phyloP scores from a whole-genome alignment of 2,888 invertebrate species.

The Drosophila stalkeri region DNA sequence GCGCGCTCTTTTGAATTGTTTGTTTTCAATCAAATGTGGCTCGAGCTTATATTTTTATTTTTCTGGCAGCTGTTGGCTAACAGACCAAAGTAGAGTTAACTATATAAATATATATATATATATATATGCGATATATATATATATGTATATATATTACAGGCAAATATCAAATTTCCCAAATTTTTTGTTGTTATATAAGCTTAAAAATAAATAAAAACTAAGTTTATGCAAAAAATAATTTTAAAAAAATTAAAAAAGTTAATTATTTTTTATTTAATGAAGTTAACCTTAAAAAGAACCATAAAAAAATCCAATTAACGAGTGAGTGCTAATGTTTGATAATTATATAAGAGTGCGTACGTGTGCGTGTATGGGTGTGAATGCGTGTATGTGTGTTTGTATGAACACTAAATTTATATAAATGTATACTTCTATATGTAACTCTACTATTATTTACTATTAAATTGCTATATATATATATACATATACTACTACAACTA shows the following conservation, averaged over 20 bases:
- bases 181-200: conserved; percentile 9
- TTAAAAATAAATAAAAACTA: conserved; percentile 28
- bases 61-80: conserved; percentile 56
- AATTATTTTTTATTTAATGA: too few relatives aligned
- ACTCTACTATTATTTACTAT: conserved; percentile 68
- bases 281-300: not conserved
- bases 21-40: conserved; percentile 29
- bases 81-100: conserved; percentile 61
- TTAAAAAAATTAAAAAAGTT: too few relatives aligned
- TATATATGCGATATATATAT: conserved; percentile 7
- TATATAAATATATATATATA: conserved; percentile 7
- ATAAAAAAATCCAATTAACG: conserved; percentile 20
- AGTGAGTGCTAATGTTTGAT: conserved; percentile 47
- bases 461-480: conserved; percentile 39
- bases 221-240: not conserved
- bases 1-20: conserved; percentile 16
- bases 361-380: not conserved
- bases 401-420: conserved; percentile 61
- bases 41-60: conserved; percentile 43
- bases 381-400: not conserved
- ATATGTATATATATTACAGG: not conserved
- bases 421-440: conserved; percentile 67
- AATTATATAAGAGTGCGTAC: conserved; percentile 29
- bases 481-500: conserved; percentile 30
- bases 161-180: not conserved